Base-by-base conservation (phyloP, 2,113 vertebrate genomes). In the Montifringilla adamsi region DNA sequence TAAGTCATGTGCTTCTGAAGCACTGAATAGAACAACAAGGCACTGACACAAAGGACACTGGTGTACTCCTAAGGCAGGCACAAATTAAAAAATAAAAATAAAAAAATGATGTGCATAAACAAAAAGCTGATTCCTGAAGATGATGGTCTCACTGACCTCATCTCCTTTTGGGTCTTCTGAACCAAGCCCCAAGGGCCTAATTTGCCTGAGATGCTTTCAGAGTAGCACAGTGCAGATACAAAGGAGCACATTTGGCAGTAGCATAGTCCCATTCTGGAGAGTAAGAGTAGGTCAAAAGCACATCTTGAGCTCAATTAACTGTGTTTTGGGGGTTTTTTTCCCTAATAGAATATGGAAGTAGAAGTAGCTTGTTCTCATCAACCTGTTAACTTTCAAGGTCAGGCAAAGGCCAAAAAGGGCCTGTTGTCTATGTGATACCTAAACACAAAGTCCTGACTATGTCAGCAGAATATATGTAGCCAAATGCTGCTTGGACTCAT, bases 301-400 rank as follows among this genome's bases (percentile, higher is more conserved):
- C 7, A 7, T n/a, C 49, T 63, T 2, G 5, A 70, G 35, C 12
- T n/a, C 33, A 81, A 13, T 44, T 41, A 74, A 43, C 44, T 69
- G 33, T 13, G 17, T 60, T 89, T 75, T 24, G 35, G 9, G 0
- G 0, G 4, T 22, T n/a, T 18, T n/a, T 68, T 20, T 53, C 28
- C 8, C 63, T n/a, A 72, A 56, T 7, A 66, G 44, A 87, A 81
- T 47, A 52, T 33, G 74, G 60, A 90, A 35, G 26, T 70, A 87
- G 58, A 90, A 35, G 23, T 70, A 87, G 58, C 52, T 90, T 56
- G 37, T 49, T 88, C 56, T 62, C 18, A 1, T 93, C 69, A 93
- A 91, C 39, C 66, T 94, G 70, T 67, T 93, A 93, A 79, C 58
- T 91, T 84, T 91, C 95, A 97, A 96, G 96, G 96, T 96, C 97